These are phyloP conservation scores for Engystomops pustulosus DNA, from an alignment of 2,113 vertebrate species.

Conservation along the genomic window DNA sequence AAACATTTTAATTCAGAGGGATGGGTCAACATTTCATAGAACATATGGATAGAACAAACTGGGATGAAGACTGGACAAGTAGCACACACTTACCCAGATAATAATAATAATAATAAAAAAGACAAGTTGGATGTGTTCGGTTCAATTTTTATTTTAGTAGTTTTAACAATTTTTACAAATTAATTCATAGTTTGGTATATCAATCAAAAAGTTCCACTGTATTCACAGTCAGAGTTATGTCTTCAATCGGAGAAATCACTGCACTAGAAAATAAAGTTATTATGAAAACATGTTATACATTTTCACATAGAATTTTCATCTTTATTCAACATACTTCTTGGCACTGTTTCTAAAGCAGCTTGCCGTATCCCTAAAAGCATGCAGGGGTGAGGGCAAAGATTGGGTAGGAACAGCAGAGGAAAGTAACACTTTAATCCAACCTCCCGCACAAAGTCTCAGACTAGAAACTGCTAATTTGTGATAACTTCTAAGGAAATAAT, in stretches of 20 bases:
- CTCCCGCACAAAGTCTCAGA: conserved; percentile 29
- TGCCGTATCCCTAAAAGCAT: conserved; percentile 50
- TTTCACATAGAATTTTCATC: conserved; percentile 65
- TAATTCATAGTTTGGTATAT: conserved; percentile 66
- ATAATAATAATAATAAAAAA: too few relatives aligned
- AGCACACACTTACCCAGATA: too few relatives aligned
- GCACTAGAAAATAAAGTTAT: conserved; percentile 66
- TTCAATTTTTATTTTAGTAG: conserved; percentile 36
- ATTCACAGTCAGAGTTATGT: conserved; percentile 67
- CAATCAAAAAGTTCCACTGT: conserved; percentile 66
- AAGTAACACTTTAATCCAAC: conserved; percentile 54
- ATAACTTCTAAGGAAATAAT: background rate
- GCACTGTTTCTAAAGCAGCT: conserved; percentile 75
- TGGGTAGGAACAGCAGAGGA: conserved; percentile 18
- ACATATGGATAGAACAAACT: too few relatives aligned
- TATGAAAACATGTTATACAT: conserved; percentile 68
- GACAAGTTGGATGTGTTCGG: background rate
- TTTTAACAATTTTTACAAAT: conserved; percentile 69
- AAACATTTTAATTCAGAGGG: too few relatives aligned
- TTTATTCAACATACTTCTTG: conserved; percentile 69
- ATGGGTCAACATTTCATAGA: too few relatives aligned
- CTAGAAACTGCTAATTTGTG: background rate
- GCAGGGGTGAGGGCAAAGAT: conserved; percentile 51
- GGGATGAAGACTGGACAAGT: too few relatives aligned
- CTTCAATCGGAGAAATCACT: conserved; percentile 60